Base-by-base conservation (phyloP, 2,797 vertebrate genomes). In the Dicrostonyx torquatus region DNA sequence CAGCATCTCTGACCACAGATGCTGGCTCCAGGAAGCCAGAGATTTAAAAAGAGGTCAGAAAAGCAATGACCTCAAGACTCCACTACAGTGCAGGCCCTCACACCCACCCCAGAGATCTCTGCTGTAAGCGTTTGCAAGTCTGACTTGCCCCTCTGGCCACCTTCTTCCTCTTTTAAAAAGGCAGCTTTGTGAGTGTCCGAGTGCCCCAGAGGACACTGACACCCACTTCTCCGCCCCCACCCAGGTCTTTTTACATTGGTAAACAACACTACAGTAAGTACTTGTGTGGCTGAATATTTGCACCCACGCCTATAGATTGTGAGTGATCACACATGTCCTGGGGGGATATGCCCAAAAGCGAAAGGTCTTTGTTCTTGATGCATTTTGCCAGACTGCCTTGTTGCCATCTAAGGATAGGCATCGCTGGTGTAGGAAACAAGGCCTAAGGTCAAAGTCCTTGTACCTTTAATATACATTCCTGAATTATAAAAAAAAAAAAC, bases 201-300 rank as follows among this genome's bases (percentile, higher is more conserved):
- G 9, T 12, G 37, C 60, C 79, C 64, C n/a, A 62, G 55, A 80
- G 79, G 3, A 29, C 45, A 7, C 40, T 3, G 17, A 45, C 84
- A 73, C 89, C 55, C 43, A 37, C 55, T 58, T 55, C 37, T 15
- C 73, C 55, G 20, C 80, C 45, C 34, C 66, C 58, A 31, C 76
- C 53, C 17, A 72, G 43, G 40, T 76, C 75, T 58, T 87, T 96
- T 90, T 22, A 70, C 88, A 43, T 79, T 84, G 72, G 77, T 79
- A 89, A 90, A 95, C 88, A 83, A 20, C 17, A 82, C 66, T 68
- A 43, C 95, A 26, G 6, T 4, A 75, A 85, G 78, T n/a, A 45
- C 29, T 37, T 14, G 1, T 79, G 90, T 1, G 43, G 91, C 87
- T 83, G 70, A 90, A 85, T 50, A 34, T 70, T 70, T 66, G 88